phyloP scores from a whole-genome alignment of 2,113 vertebrate genomes.

The Eurypyga helias region DNA sequence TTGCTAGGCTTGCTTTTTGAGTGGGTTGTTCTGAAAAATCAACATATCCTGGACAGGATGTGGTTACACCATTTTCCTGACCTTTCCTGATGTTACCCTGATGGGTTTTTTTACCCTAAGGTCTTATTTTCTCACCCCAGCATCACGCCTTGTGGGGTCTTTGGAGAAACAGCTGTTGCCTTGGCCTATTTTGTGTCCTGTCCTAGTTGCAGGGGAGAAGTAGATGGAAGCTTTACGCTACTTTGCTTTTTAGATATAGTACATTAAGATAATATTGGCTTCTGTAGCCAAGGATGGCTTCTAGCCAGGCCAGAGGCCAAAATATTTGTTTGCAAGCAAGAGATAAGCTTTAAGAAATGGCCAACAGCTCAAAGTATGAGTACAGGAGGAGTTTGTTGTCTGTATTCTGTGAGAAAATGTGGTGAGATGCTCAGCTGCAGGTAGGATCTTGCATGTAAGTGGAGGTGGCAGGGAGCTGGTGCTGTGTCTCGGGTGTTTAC shows the following conservation, averaged over 20 bases:
- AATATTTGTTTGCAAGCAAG: neutral
- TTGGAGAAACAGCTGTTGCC: neutral
- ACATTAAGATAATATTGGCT: neutral
- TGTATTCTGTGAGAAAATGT: neutral
- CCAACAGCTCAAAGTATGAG: neutral
- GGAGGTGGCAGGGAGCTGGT: neutral
- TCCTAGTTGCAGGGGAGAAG: neutral
- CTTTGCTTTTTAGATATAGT: neutral
- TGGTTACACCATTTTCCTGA: neutral
- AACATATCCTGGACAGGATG: accelerated
- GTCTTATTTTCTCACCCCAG: neutral
- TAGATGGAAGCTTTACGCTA: constrained; percentile 4
- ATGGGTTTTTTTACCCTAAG: neutral
- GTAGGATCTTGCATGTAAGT: neutral
- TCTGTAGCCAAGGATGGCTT: neutral
- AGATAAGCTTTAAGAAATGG: neutral
- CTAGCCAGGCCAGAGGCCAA: neutral
- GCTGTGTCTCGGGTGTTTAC: neutral
- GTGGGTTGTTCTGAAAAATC: neutral
- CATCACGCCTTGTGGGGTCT: neutral
- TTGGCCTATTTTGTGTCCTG: neutral
- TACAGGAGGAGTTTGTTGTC: neutral
- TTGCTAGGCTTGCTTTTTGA: neutral
- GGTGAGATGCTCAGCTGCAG: neutral
- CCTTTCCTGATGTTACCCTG: neutral